Percentiles rank a stretch among this genome's conserved stretches.
These are phyloP conservation scores for Campoplex nolae DNA, from an alignment of 2,888 invertebrate species.

Conservation along the genomic window DNA sequence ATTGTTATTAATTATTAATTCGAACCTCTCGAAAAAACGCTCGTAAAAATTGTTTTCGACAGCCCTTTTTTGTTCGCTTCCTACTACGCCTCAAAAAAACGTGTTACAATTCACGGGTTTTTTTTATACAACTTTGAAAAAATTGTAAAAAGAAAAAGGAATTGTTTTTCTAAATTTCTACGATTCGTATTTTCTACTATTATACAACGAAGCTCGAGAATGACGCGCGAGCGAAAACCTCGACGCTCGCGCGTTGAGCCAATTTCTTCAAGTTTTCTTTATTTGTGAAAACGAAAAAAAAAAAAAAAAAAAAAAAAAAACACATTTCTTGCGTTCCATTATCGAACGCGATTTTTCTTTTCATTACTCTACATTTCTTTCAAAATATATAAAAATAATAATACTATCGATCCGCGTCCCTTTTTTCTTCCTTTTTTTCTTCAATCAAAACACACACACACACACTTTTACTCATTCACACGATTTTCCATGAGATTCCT, in stretches of 20 bases:
- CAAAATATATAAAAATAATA: constrained; percentile 80
- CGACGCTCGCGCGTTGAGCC: background rate
- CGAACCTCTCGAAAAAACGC: background rate
- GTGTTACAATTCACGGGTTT: constrained; percentile 54
- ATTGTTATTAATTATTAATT: background rate
- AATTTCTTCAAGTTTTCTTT: constrained; percentile 1
- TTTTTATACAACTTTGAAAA: constrained; percentile 66
- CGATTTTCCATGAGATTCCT: constrained; percentile 54
- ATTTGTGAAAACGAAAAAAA: background rate
- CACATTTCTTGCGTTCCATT: constrained; percentile 14
- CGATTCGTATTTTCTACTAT: constrained; percentile 73
- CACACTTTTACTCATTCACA: background rate
- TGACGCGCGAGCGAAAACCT: constrained; percentile 41
- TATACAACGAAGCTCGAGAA: constrained; percentile 74
- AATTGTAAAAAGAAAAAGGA: constrained; percentile 57
- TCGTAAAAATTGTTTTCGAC: background rate
- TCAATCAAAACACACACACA: constrained; percentile 5
- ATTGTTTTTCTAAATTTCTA: constrained; percentile 54
- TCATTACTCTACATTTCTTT: constrained; percentile 70
- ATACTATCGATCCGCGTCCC: constrained; percentile 77
- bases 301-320: background rate
- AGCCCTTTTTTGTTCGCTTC: background rate
- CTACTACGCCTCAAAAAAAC: background rate
- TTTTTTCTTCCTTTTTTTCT: constrained; percentile 24
- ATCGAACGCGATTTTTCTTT: constrained; percentile 36